These are phyloP conservation scores for Axea sp. DNA, from an alignment of 2,888 invertebrate species.

Conservation along the genomic window DNA sequence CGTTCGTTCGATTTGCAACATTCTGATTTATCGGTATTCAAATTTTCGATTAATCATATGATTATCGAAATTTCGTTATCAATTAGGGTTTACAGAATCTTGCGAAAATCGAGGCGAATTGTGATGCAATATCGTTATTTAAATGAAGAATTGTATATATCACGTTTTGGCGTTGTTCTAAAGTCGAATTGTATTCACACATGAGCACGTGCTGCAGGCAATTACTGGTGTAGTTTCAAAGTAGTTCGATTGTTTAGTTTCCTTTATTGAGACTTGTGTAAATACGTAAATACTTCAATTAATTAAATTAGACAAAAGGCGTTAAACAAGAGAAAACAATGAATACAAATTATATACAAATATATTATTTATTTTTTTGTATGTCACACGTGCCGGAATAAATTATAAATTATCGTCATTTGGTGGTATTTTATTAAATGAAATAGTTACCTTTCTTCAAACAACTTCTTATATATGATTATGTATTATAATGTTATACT, in stretches of 20 bases:
- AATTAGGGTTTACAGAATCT: not conserved
- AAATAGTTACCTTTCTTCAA: too few species aligned
- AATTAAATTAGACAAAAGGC: constrained; percentile 4
- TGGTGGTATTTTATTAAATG: too few species aligned
- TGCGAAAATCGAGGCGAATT: not conserved
- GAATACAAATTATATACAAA: constrained; percentile 37
- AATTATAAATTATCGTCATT: constrained; percentile 45
- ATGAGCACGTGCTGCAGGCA: constrained; percentile 45
- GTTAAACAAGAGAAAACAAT: constrained; percentile 5
- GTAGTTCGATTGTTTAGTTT: constrained; percentile 28
- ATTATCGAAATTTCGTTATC: not conserved
- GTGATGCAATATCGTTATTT: constrained; percentile 17
- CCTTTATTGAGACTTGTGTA: constrained; percentile 16
- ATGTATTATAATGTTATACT: too few species aligned
- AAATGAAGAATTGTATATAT: constrained; percentile 45
- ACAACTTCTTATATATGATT: too few species aligned
- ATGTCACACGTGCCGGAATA: constrained; percentile 62
- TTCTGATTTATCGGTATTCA: not conserved
- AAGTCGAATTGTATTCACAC: constrained; percentile 28
- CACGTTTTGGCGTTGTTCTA: constrained; percentile 38
- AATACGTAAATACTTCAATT: constrained; percentile 18
- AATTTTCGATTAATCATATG: not conserved
- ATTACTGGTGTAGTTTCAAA: constrained; percentile 23
- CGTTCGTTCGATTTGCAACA: not conserved
- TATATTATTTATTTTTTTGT: constrained; percentile 63